A percentile compares a stretch with the other conserved stretches of the same genome.
Conservation (phyloP, 2,888 invertebrate species). For the Mycogona germanica region DNA sequence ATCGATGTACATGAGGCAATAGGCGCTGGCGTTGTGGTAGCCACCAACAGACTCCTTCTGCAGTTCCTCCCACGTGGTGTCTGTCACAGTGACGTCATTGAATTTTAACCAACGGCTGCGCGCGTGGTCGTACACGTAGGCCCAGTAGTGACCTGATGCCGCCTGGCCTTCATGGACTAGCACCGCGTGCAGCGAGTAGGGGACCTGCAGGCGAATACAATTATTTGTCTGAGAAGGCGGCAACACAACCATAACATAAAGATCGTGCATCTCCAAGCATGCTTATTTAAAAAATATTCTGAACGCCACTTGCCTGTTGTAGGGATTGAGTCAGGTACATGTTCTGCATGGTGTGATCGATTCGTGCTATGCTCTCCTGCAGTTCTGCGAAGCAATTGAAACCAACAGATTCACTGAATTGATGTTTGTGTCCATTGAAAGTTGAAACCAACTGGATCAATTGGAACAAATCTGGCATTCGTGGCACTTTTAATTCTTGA, state of each 20-base stretch:
- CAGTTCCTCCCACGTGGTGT: constrained; percentile 37
- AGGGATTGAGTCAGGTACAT: constrained; percentile 33
- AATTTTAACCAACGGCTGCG: constrained; percentile 36
- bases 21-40: constrained; percentile 38
- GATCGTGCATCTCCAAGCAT: neutral
- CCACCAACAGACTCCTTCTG: constrained; percentile 38
- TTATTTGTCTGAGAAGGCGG: neutral
- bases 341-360: constrained; percentile 31
- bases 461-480: neutral
- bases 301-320: constrained; percentile 28
- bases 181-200: constrained; percentile 38
- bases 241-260: constrained; percentile 1
- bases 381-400: constrained; percentile 25
- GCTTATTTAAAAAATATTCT: neutral
- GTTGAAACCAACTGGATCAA: neutral
- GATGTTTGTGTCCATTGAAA: neutral
- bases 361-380: constrained; percentile 30
- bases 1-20: constrained; percentile 38
- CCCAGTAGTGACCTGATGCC: constrained; percentile 40
- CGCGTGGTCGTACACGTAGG: constrained; percentile 34
- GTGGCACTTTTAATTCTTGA: neutral
- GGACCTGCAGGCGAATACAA: constrained; percentile 26
- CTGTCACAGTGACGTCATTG: constrained; percentile 38
- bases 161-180: constrained; percentile 40
- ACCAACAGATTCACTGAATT: neutral